These are phyloP conservation scores for Gila orcuttii DNA, from an alignment of 2,113 vertebrate genomes.

Conservation along the genomic window DNA sequence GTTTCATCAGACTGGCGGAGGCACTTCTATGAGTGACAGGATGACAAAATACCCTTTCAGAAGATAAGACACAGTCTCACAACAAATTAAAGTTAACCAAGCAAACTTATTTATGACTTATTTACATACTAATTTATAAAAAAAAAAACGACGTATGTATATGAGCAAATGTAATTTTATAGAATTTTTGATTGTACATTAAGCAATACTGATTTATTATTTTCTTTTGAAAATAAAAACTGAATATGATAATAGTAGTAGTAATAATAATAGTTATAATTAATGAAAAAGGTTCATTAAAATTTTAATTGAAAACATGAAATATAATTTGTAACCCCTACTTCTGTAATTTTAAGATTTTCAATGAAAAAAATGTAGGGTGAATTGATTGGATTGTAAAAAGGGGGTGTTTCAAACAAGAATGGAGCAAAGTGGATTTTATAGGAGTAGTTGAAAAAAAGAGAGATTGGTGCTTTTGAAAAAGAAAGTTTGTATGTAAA, in stretches of 20 bases:
- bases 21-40: slow-evolving; percentile 23
- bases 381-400: background rate
- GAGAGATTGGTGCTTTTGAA: background rate
- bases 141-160: too few relatives aligned
- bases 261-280: too few relatives aligned
- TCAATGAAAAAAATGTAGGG: background rate
- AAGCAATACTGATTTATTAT: background rate
- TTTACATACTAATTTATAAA: too few relatives aligned
- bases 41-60: slow-evolving; percentile 7
- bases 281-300: too few relatives aligned
- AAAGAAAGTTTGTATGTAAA: background rate
- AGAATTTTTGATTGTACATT: background rate
- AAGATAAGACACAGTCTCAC: background rate
- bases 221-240: background rate
- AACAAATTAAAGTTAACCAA: background rate
- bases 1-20: slow-evolving; percentile 1
- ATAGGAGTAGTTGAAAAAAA: background rate
- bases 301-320: background rate
- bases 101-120: background rate
- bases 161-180: too few relatives aligned
- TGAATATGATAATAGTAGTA: too few relatives aligned
- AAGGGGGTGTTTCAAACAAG: background rate
- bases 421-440: background rate
- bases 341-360: background rate
- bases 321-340: background rate